phyloP scores from a whole-genome alignment of 2,888 invertebrate species.

The Helicoverpa assulta region DNA sequence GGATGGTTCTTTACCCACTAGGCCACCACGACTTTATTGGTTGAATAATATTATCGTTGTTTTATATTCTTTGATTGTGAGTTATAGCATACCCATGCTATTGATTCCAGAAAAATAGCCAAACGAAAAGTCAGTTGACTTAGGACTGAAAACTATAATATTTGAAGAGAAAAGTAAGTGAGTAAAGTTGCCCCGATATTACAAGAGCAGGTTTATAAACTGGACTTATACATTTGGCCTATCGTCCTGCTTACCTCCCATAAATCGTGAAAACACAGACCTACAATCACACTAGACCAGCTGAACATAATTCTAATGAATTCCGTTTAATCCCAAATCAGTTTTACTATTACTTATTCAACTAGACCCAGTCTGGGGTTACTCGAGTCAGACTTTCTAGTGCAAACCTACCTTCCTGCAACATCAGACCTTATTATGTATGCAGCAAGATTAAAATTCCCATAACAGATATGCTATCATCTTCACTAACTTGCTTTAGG shows the following conservation, averaged over 20 bases:
- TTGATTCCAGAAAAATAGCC: too few relatives aligned
- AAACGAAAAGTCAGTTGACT: too few relatives aligned
- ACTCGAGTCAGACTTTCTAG: slow-evolving; percentile 74
- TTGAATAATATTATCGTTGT: not conserved
- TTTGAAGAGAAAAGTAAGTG: too few relatives aligned
- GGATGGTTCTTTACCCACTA: too few relatives aligned
- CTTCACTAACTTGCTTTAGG: slow-evolving; percentile 18
- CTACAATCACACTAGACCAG: slow-evolving; percentile 54
- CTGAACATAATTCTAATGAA: slow-evolving; percentile 62
- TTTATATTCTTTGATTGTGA: not conserved
- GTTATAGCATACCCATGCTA: not conserved
- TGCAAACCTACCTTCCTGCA: slow-evolving; percentile 60
- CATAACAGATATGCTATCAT: slow-evolving; percentile 42
- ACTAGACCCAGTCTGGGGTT: slow-evolving; percentile 73
- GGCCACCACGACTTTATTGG: too few relatives aligned
- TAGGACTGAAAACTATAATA: too few relatives aligned
- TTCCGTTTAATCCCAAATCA: slow-evolving; percentile 64
- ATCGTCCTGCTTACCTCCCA: slow-evolving; percentile 19
- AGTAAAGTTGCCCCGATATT: too few relatives aligned
- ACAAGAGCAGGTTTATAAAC: slow-evolving; percentile 2
- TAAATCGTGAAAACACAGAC: slow-evolving; percentile 33
- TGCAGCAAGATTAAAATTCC: slow-evolving; percentile 69
- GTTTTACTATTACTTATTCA: slow-evolving; percentile 78
- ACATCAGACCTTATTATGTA: slow-evolving; percentile 62
- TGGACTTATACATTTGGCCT: not conserved